phyloP scores from a whole-genome alignment of 2,113 vertebrate genomes.

The Cranoglanis bouderius region DNA sequence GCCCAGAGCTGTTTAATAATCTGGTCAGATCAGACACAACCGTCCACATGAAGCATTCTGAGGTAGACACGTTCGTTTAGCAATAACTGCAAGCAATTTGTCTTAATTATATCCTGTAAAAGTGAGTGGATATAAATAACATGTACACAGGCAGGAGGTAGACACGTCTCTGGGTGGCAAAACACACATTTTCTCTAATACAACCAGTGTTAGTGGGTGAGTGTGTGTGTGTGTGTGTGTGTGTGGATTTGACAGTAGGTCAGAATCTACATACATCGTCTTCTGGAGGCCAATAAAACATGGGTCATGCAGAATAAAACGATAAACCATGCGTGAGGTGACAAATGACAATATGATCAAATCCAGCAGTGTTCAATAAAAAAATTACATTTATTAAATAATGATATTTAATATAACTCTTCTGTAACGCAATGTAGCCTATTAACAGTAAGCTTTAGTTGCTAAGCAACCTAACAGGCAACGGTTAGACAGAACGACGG shows the following conservation, averaged over 20 bases:
- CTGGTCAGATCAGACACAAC: neutral
- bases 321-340: neutral
- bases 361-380: neutral
- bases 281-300: neutral
- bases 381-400: neutral
- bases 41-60: neutral
- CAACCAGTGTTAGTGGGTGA: neutral
- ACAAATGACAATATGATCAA: neutral
- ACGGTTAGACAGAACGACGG: no score
- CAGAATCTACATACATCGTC: neutral
- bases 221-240: neutral
- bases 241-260: neutral
- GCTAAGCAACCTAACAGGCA: no score
- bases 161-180: neutral
- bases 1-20: neutral
- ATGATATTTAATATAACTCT: neutral
- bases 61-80: neutral
- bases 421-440: neutral
- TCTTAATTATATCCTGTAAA: neutral
- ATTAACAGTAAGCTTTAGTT: no score
- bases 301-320: neutral
- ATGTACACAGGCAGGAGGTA: neutral
- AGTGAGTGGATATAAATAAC: neutral
- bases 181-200: neutral
- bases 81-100: neutral